A percentile compares a stretch with the other conserved stretches of the same genome.
Conservation (phyloP, 2,888 invertebrate species). For the Mythimna impura region DNA sequence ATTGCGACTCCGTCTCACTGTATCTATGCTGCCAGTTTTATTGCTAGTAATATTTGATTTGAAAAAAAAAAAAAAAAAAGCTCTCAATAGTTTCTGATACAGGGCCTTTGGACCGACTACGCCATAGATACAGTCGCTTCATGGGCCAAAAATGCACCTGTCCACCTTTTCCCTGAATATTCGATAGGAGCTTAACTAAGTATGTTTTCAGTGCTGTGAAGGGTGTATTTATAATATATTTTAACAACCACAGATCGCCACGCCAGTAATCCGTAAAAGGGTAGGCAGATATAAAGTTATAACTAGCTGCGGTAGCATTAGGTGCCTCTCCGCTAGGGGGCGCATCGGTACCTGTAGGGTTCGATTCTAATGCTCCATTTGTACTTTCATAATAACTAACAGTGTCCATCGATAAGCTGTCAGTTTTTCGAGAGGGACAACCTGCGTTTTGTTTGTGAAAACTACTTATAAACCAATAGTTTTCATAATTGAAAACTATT, state of each 20-base stretch:
- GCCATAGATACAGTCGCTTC: neutral
- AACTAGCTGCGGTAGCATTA: constrained; percentile 19
- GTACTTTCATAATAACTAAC: constrained; percentile 2
- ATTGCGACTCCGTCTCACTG: no score
- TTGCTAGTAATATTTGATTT: no score
- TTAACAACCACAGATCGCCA: constrained; percentile 40
- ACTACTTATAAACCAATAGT: no score
- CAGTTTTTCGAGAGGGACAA: neutral
- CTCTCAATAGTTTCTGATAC: no score
- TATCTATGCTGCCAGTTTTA: no score
- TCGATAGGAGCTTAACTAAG: constrained; percentile 11
- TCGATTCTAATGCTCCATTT: constrained; percentile 11
- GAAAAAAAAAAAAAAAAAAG: no score
- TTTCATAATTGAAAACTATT: no score
- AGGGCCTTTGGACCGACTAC: no score
- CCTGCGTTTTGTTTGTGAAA: neutral
- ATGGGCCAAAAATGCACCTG: neutral
- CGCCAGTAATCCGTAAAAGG: constrained; percentile 51
- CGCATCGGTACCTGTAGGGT: constrained; percentile 37
- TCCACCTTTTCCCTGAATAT: neutral
- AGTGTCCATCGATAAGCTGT: neutral
- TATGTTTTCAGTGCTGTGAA: constrained; percentile 31
- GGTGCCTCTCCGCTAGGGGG: constrained; percentile 29
- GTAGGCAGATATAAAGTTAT: constrained; percentile 41
- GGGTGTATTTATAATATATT: constrained; percentile 53